Conservation (phyloP, 2,797 vertebrate genomes). For the Acanthurus leucopareius region DNA sequence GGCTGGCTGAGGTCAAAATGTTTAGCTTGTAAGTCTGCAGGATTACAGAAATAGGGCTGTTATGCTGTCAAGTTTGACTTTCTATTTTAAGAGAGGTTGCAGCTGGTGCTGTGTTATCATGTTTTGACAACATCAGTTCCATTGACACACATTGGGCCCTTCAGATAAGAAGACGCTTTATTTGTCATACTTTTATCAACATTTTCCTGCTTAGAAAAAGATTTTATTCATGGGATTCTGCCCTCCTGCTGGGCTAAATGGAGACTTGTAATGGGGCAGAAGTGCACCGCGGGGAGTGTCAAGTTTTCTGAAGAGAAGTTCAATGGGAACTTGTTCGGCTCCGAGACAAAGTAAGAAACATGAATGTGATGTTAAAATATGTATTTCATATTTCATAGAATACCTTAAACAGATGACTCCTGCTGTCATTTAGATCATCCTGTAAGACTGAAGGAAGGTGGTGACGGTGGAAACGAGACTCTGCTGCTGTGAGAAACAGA, state of each 20-base stretch:
- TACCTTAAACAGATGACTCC: conserved; percentile 25
- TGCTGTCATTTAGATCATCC: conserved; percentile 46
- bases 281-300: conserved; percentile 55
- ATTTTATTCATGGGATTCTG: conserved; percentile 73
- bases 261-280: conserved; percentile 70
- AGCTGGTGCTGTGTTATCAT: conserved; percentile 32
- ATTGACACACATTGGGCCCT: conserved; percentile 44
- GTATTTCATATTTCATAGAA: conserved; percentile 62
- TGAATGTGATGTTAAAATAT: conserved; percentile 60
- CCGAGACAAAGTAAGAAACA: conserved; percentile 56
- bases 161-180: conserved; percentile 55
- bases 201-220: conserved; percentile 61
- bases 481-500: conserved; percentile 28
- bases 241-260: conserved; percentile 75
- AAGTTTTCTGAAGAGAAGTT: conserved; percentile 62
- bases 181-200: conserved; percentile 67
- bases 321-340: conserved; percentile 60
- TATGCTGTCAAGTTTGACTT: conserved; percentile 15
- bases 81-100: conserved; percentile 47
- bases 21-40: conserved; percentile 5
- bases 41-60: conserved; percentile 34
- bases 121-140: conserved; percentile 59
- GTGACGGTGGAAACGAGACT: conserved; percentile 38
- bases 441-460: conserved; percentile 28
- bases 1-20: conserved; percentile 15